Conservation (phyloP, 2,888 invertebrate species). For the Hirtodrosophila duncani region DNA sequence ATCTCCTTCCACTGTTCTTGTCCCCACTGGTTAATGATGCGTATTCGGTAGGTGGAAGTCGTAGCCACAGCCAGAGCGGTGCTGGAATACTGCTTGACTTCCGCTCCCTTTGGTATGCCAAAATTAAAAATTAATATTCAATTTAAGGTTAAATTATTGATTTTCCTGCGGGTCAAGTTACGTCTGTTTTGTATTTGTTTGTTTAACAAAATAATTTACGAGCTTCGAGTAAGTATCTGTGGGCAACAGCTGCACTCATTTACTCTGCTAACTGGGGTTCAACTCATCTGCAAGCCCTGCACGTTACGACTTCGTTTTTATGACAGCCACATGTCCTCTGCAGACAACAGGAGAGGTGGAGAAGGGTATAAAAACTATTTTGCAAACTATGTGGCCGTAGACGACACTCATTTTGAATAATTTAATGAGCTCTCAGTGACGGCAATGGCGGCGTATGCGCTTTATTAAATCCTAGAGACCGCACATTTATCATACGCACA, state of each 20-base stretch:
- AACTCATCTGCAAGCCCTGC: slow-evolving; percentile 28
- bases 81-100: no score
- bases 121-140: slow-evolving; percentile 64
- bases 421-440: slow-evolving; percentile 52
- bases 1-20: background rate
- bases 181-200: background rate
- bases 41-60: background rate
- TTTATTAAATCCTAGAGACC: slow-evolving; percentile 54
- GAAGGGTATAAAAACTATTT: slow-evolving; percentile 22
- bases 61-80: background rate
- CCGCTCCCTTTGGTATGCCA: slow-evolving; percentile 9
- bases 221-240: background rate
- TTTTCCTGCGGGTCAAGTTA: slow-evolving; percentile 13
- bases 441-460: slow-evolving; percentile 28
- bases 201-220: background rate
- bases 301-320: slow-evolving; percentile 26
- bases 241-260: background rate
- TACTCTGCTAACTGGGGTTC: background rate
- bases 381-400: slow-evolving; percentile 10
- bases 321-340: slow-evolving; percentile 35
- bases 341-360: background rate
- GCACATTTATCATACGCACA: slow-evolving; percentile 60
- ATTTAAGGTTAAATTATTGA: slow-evolving; percentile 49
- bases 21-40: slow-evolving; percentile 39
- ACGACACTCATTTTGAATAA: slow-evolving; percentile 43